Evolutionary conservation across 1,140 invertebrate species (phyloP).

Genomic region (Panagrolaimus sp.): DNA sequence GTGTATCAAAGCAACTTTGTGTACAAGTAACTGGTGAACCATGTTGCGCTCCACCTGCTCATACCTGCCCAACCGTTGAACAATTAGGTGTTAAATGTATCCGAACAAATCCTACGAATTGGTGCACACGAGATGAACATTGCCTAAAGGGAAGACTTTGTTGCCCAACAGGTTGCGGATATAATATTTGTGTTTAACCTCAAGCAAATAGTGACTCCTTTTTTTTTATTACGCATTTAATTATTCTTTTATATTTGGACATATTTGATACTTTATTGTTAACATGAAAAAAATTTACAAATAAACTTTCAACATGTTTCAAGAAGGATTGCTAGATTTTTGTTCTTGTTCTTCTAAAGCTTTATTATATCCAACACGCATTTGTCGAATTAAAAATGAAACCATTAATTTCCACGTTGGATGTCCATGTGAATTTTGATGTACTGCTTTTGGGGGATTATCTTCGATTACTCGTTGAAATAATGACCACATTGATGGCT

Average conservation of each 20-base stretch:
- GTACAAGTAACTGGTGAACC: conserved; percentile 4
- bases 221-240: background rate
- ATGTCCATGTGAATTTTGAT: conserved; percentile 45
- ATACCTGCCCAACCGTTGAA: background rate
- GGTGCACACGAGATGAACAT: background rate
- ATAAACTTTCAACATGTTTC: no score
- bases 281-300: background rate
- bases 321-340: background rate
- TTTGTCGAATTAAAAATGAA: conserved; percentile 37
- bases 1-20: conserved; percentile 1
- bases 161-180: conserved; percentile 2
- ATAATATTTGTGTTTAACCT: conserved; percentile 4
- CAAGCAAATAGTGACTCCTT: no score
- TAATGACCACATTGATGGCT: conserved; percentile 29
- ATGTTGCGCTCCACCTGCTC: background rate
- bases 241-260: conserved; percentile 7
- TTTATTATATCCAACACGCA: conserved; percentile 35
- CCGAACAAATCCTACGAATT: background rate
- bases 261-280: no score
- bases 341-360: background rate
- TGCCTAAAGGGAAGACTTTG: background rate
- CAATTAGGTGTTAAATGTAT: conserved; percentile 9
- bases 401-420: conserved; percentile 44
- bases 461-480: conserved; percentile 45
- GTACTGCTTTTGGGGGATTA: conserved; percentile 38